phyloP scores from a whole-genome alignment of 1,140 invertebrate species.

The Mercenaria mercenaria region DNA sequence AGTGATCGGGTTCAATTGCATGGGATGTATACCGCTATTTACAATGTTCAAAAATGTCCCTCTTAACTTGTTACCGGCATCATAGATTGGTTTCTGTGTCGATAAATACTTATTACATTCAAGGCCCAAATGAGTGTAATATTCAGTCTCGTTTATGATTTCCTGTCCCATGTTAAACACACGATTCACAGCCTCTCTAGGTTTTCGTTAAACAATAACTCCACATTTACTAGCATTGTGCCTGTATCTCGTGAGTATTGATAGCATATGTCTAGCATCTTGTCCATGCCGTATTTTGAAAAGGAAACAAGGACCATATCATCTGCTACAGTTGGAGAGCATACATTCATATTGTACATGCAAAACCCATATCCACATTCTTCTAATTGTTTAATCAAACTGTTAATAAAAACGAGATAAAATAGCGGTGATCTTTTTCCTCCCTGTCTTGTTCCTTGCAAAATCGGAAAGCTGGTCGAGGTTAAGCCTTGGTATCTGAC shows the following conservation, averaged over 20 bases:
- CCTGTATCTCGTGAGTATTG: conserved; percentile 19
- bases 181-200: neutral
- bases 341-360: neutral
- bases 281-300: neutral
- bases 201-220: neutral
- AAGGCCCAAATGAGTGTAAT: neutral
- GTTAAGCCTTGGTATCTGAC: neutral
- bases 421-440: conserved; percentile 29
- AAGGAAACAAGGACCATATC: conserved; percentile 38
- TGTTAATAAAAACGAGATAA: conserved; percentile 31
- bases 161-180: neutral
- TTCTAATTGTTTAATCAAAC: neutral
- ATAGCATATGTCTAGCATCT: conserved; percentile 15
- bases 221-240: conserved; percentile 32
- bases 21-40: neutral
- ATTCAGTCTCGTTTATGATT: neutral
- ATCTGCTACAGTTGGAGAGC: conserved; percentile 24
- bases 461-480: neutral
- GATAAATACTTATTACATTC: neutral
- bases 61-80: neutral
- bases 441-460: conserved; percentile 21
- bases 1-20: neutral
- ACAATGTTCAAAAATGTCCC: neutral
- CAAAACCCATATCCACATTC: neutral
- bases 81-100: too few species aligned